Evolutionary conservation across 2,113 vertebrate species (phyloP).

Genomic region (Phycodurus eques): DNA sequence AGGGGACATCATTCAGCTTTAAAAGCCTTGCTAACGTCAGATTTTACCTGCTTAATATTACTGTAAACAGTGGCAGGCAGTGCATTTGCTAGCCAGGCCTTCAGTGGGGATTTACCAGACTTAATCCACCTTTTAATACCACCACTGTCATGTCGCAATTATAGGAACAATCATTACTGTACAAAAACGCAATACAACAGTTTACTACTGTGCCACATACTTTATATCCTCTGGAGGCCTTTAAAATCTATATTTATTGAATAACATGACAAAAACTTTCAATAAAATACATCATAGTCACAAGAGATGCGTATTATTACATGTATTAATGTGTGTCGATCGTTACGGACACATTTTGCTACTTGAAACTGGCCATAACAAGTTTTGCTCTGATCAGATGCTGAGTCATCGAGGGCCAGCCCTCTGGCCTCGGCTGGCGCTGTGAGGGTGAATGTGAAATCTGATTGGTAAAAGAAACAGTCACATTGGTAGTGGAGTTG

Average conservation of each 20-base stretch:
- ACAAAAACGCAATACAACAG: neutral
- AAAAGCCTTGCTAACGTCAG: slow-evolving; percentile 6
- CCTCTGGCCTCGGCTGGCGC: neutral
- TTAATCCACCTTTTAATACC: neutral
- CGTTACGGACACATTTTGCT: neutral
- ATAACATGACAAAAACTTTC: neutral
- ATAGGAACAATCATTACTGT: neutral
- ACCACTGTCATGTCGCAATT: neutral
- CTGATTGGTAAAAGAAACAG: neutral
- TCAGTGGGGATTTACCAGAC: neutral
- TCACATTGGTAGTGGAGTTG: too few relatives aligned
- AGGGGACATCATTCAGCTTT: slow-evolving; percentile 59
- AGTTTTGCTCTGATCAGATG: neutral
- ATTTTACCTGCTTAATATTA: neutral
- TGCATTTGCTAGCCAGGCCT: neutral
- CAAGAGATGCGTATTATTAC: neutral
- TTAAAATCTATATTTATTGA: neutral
- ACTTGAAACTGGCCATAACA: neutral
- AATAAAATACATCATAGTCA: too few relatives aligned
- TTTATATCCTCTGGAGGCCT: neutral
- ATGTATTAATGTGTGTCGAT: neutral
- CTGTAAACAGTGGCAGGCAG: neutral
- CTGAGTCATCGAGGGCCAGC: neutral
- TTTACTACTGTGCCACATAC: neutral
- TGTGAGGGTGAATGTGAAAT: too few relatives aligned